Base-by-base conservation (phyloP, 2,797 vertebrate genomes). In the Mormyrops attenuatus region DNA sequence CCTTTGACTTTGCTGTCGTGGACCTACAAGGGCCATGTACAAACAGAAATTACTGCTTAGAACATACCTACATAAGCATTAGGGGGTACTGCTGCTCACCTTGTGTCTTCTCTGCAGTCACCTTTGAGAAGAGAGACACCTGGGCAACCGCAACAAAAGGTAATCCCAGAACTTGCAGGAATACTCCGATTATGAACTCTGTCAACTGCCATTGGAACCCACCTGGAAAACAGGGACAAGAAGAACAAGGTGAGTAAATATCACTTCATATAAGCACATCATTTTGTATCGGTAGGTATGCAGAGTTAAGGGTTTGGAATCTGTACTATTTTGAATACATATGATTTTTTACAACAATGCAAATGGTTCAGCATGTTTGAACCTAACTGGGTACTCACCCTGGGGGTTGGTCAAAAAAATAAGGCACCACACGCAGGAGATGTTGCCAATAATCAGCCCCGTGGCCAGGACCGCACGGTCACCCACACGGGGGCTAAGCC, bases 121-220 rank as follows among this genome's bases (percentile, higher is more conserved):
- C 92, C 94, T 97, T 97, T 66, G 97, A 97, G 89, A 97, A 97
- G 60, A 97, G 96, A 11, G 97, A 97, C 80, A 97, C 95, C 90
- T 97, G 97, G 47, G 97, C 95, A 15, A 97, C 97, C 0, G 96
- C 95, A 0, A 97, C 96, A 90, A 97, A 97, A 0, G 97, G 97
- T 55, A 97, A 92, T 52, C 97, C 97, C 91, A 97, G 89, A 86
- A 97, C 94, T 93, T 97, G 97, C 90, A 97, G 94, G 90, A 97
- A 97, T 57, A 97, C 95, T 1, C 97, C 97, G 3, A 97, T 93
- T 90, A 97, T 93, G 93, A 97, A 96, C 94, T 97, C 96, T 0
- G 94, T 91, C 90, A 97, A 91, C 92, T 95, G 95, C 95, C 95
- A 95, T 0, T 93, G 17, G 89, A 94, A 96, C 5, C 91, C 94